Base-by-base conservation (phyloP, 2,113 vertebrate genomes). In the Tapirus terrestris region DNA sequence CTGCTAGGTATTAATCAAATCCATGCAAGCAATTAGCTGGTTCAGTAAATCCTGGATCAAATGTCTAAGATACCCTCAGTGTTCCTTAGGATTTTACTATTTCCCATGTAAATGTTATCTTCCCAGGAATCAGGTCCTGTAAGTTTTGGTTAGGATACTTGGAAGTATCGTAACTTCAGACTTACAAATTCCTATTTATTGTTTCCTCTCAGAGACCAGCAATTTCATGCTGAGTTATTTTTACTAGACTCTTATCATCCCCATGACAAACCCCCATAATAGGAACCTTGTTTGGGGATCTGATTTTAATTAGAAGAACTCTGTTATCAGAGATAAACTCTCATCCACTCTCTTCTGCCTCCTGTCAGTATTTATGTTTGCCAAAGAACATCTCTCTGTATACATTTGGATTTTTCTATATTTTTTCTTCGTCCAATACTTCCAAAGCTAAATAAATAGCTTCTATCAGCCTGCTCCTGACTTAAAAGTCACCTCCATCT, bases 141-240 rank as follows among this genome's bases (percentile, higher is more conserved):
- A 97, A 13, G 67, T 53, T 97, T 97, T 79, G 77, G 83, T 97
- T 73, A 96, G 96, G 96, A 97, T 63, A 97, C 77, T 76, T 97
- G 77, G 76, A 98, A 96, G 56, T 39, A 39, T 39, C 39, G 39
- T 39, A 39, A 39, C 39, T 93, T 73, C 23, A 94, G 73, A 83
- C 82, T 95, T 96, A 27, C 93, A 98, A 97, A 79, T 96, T 96
- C 31, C 68, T 97, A 96, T 97, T 98, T 98, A 97, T 94, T 75
- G 70, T 97, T 98, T 98, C 91, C 89, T 67, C 92, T 96, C 31
- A 29, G 93, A 98, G 98, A 97, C 21, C 33, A 98, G 95, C 33
- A 96, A 98, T 97, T 98, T 98, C 96, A 96, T 43, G 97, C 91
- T 91, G 83, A 96, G 81, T 96, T 98, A 84, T 96, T 97, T 98